These are phyloP conservation scores for Platycercus adscitus DNA, from an alignment of 2,113 vertebrate species.

Conservation along the genomic window DNA sequence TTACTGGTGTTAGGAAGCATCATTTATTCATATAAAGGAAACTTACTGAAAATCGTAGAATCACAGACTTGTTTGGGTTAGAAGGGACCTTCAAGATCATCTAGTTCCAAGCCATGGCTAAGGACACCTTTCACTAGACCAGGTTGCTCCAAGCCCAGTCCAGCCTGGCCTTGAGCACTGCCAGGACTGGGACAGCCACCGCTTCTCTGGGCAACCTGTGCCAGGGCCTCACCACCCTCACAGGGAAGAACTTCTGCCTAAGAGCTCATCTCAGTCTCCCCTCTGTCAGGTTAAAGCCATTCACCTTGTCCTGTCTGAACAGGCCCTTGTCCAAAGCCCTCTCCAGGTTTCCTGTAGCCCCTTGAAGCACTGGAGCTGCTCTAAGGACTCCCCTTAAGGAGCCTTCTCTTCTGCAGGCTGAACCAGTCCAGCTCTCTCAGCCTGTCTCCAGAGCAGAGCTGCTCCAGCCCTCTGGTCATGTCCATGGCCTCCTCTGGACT, in stretches of 20 bases:
- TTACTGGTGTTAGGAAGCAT: neutral
- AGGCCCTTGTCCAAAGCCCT: neutral
- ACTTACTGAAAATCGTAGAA: neutral
- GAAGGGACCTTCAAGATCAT: neutral
- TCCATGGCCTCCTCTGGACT: neutral
- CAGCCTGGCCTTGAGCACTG: neutral
- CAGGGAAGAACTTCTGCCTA: neutral
- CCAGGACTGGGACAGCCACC: neutral
- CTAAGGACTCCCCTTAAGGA: neutral
- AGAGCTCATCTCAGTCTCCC: neutral
- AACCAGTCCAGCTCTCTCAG: neutral
- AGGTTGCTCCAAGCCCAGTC: neutral
- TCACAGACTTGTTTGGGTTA: neutral
- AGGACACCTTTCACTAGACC: neutral
- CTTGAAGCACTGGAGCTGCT: neutral
- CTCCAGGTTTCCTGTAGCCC: neutral
- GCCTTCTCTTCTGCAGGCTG: neutral
- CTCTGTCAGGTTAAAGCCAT: neutral
- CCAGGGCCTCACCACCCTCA: neutral
- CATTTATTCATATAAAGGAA: neutral
- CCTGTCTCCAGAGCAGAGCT: neutral
- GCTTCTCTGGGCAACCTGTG: neutral
- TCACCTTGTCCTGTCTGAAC: neutral
- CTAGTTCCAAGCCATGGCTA: neutral
- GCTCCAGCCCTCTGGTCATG: neutral